phyloP scores from a whole-genome alignment of 2,888 invertebrate genomes.

The Aplocera efformata region DNA sequence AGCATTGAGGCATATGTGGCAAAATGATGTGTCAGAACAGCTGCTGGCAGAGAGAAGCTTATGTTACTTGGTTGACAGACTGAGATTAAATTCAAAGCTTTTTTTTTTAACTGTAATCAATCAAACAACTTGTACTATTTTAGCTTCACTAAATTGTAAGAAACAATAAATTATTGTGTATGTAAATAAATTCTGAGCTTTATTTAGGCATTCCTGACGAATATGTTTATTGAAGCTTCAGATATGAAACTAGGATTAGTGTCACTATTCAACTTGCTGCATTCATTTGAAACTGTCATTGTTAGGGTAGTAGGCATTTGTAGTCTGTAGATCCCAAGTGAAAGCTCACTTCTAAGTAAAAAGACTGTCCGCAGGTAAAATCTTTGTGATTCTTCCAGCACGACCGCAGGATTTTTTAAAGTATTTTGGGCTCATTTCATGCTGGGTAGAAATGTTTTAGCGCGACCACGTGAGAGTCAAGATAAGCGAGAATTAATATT shows the following conservation, averaged over 20 bases:
- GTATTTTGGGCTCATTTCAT: too few species aligned
- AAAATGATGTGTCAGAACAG: slow-evolving; percentile 61
- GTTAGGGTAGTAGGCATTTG: too few species aligned
- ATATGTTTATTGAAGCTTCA: too few species aligned
- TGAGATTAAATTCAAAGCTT: slow-evolving; percentile 73
- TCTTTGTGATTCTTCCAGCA: too few species aligned
- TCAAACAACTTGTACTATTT: slow-evolving; percentile 71
- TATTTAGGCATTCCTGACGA: slow-evolving; percentile 68
- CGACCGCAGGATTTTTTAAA: too few species aligned
- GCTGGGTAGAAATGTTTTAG: too few species aligned
- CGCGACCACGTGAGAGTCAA: too few species aligned
- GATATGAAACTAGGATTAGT: slow-evolving; percentile 1
- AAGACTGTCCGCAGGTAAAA: too few species aligned
- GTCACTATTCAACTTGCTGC: neutral
- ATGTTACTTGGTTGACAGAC: slow-evolving; percentile 64
- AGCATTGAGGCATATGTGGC: slow-evolving; percentile 58
- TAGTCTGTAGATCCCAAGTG: too few species aligned
- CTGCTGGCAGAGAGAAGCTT: slow-evolving; percentile 64
- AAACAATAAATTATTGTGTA: slow-evolving; percentile 81
- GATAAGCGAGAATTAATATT: too few species aligned
- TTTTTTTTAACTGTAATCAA: slow-evolving; percentile 71
- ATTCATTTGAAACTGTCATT: too few species aligned
- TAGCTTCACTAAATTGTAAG: slow-evolving; percentile 81
- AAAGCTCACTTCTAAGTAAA: too few species aligned
- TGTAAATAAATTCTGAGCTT: slow-evolving; percentile 77